These are phyloP conservation scores for Desmodus rotundus DNA, from an alignment of 2,113 vertebrate genomes.

Conservation along the genomic window DNA sequence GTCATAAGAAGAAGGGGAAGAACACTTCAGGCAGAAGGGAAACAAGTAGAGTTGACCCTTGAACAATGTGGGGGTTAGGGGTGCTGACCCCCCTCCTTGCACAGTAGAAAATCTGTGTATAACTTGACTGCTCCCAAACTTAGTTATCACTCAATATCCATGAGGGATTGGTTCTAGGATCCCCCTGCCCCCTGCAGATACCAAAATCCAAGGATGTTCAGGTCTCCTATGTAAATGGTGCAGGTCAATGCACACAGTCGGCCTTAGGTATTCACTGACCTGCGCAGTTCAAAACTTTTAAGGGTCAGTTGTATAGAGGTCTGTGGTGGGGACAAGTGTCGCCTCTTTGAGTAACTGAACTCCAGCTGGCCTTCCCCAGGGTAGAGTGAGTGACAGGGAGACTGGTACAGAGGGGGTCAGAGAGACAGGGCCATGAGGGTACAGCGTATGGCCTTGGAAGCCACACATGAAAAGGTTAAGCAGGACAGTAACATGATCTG, in stretches of 20 bases:
- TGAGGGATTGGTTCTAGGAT: neutral
- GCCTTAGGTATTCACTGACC: neutral
- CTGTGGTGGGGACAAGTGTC: neutral
- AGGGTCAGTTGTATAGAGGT: no score
- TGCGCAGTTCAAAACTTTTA: neutral
- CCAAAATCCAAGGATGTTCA: neutral
- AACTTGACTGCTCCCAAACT: neutral
- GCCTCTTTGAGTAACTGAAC: neutral
- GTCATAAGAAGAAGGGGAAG: neutral
- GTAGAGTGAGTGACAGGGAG: neutral
- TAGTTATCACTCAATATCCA: neutral
- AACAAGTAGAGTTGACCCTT: neutral
- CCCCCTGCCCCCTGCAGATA: no score
- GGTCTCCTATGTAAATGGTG: neutral
- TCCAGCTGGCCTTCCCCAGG: neutral
- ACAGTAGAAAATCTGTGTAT: neutral
- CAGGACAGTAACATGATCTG: neutral
- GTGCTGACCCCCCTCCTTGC: no score
- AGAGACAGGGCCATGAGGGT: neutral
- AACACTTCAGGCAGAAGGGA: neutral
- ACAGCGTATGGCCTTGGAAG: rapidly evolving
- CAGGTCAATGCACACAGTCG: neutral
- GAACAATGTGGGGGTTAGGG: neutral
- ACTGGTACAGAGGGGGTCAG: neutral
- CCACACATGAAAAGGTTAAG: neutral